A percentile compares a stretch with the other conserved stretches of the same genome.
Evolutionary conservation across 2,888 invertebrate genomes (phyloP).

Genomic region (Barypeithes pellucidus): DNA sequence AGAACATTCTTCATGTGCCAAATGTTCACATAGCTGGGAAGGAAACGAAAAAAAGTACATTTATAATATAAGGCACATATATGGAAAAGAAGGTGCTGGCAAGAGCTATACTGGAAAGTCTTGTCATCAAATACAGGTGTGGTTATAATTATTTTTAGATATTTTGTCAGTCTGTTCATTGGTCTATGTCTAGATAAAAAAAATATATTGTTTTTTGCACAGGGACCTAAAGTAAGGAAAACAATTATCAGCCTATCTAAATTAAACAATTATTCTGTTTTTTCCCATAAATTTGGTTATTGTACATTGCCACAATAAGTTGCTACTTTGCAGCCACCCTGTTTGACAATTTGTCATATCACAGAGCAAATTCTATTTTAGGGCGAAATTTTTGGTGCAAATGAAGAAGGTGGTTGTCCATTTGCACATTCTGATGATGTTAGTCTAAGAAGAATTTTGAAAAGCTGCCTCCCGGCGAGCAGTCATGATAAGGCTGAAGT

Average conservation of each 20-base stretch:
- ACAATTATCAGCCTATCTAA: too few species aligned
- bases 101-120: slow-evolving; percentile 76
- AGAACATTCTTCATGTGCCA: slow-evolving; percentile 69
- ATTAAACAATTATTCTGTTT: too few species aligned
- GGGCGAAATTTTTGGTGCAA: slow-evolving; percentile 61
- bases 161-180: too few species aligned
- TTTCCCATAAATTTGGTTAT: too few species aligned
- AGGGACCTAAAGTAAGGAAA: too few species aligned
- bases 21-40: slow-evolving; percentile 79
- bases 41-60: slow-evolving; percentile 72
- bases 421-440: slow-evolving; percentile 75
- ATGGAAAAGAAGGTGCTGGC: slow-evolving; percentile 80
- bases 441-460: slow-evolving; percentile 69
- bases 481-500: slow-evolving; percentile 54
- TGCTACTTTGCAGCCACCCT: too few species aligned
- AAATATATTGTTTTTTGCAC: too few species aligned
- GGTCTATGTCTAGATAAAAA: too few species aligned
- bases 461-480: slow-evolving; percentile 44
- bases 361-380: slow-evolving; percentile 4
- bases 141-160: background rate
- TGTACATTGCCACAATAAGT: too few species aligned
- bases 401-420: slow-evolving; percentile 77
- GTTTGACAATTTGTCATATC: background rate
- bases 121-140: slow-evolving; percentile 76
- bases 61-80: slow-evolving; percentile 79